Evolutionary conservation across 2,797 vertebrate genomes (phyloP), one percentile per base, ranked within the genome.

Genomic region (Protosalanx chinensis): DNA sequence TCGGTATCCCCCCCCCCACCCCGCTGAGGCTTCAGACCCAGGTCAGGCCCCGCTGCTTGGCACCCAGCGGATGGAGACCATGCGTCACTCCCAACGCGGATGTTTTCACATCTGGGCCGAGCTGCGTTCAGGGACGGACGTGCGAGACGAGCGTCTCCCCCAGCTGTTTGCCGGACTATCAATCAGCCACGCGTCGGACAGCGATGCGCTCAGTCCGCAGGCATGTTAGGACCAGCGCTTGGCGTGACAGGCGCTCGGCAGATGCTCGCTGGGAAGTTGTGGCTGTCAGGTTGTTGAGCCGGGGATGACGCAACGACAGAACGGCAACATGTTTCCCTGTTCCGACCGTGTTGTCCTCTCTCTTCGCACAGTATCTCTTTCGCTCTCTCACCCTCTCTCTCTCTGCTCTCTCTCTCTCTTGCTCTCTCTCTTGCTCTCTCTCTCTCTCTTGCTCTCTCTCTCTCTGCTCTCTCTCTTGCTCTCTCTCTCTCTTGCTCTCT

Each of bases 151-250:
- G 41, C 29, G 35, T n/a, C n/a, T 46, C 33, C 53, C n/a, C 57
- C 74, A 76, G 78, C 71, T 76, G 72, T 74, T 74, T 63, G 67
- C 27, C 23, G 62, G 60, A 61, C 27, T 30, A 69, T 68, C 20
- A 72, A 60, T 53, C 56, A 6, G 79, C 71, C 80, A 64, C 37
- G 37, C 4, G 64, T 62, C 62, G 60, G 46, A 79, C 82, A 75
- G 70, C 75, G 35, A 82, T 88, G 79, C 29, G 57, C 84, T 91
- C 85, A 83, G 73, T 80, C 81, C 70, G n/a, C 72, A 76, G 81
- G 82, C 89, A 82, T 88, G 83, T 81, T 77, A 51, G 71, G 37
- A 76, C 81, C n/a, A 6, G 85, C 76, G 86, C 77, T 72, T 81
- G 78, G 49, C 35, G 68, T 80, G 81, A 81, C 85, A 72, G 5